Base-by-base conservation (phyloP, 2,888 invertebrate species). In the Cheilosia soror region DNA sequence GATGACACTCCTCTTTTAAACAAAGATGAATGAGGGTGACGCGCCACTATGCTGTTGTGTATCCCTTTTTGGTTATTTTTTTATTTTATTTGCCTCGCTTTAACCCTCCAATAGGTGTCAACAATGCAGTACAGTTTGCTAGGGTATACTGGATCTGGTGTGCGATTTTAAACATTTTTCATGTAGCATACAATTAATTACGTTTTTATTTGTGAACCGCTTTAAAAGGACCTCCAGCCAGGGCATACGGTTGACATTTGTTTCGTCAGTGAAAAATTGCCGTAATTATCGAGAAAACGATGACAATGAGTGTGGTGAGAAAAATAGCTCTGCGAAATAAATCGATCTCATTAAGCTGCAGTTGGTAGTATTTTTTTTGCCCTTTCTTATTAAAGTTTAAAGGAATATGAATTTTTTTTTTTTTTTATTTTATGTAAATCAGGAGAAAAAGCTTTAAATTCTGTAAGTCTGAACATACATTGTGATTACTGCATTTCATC, bases 21-120 rank as follows among this genome's bases (percentile, higher is more conserved):
- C 84, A 84, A 84, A 84, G 84, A 84, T 84, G 79, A 69, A 84
- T 84, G 84, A 84, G 79, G 73, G 57, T 73, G 79, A 79, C 79
- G 75, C 75, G 57, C 69, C 68, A 75, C 60, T 57, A 31, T 49
- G 73, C 13, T 51, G 20, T 51, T 60, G 47, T 72, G 37, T 62
- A 44, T 68, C 13, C 13, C 13, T 51, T 25, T 2, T 31, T n/a
- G 6, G 5, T 5, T 15, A 53, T 53, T 53, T 37, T 5, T 3
- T 13, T 25, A 20, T 33, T 33, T 33, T 2, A 9, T 1, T 9
- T 13, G 47, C 20, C 58, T 49, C 69, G 33, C 40, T 47, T 47
- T 42, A n/a, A 44, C 51, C 51, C 29, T n/a, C 63, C 53, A 57
- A 73, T 65, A 84, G 84, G 84, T 79, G 79, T 84, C 75, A 80